Evolutionary conservation across 2,888 invertebrate species (phyloP), one percentile per base, ranked within the genome.

Genomic region (Stegana nigrithorax): DNA sequence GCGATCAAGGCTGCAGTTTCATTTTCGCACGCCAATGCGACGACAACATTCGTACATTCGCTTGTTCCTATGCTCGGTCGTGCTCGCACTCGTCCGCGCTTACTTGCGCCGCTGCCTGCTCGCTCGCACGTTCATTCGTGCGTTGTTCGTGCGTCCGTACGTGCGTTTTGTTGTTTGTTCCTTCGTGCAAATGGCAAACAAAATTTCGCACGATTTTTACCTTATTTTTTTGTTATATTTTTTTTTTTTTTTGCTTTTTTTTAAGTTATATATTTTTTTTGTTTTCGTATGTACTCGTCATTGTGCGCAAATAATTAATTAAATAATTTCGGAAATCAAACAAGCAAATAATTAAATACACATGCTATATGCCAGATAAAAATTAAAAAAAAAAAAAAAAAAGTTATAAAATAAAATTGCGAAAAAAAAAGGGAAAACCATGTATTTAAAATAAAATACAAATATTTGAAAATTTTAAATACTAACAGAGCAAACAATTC

Each of bases 1-100:
- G 53, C 21, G 60, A 60, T 60, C 60, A 60, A 60, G 60, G 53
- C 60, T 60, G 53, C 60, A 60, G 21, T 53, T 53, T 60, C 53
- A 53, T 60, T 60, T 60, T 60, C 60, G 53, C 60, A 44, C 26
- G 59, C 17, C n/a, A 8, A 51, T 29, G 27, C 23, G 39, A 39
- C 10, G n/a, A 39, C 10, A 39, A 39, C 5, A 39, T 39, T 39
- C 44, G 17, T 2, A 1, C 44, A n/a, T 2, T 32, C 6, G 32
- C 6, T 51, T 14, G 12, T 51, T 25, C 2, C 55, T 8, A 19
- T 17, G 12, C 26, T 44, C 17, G 27, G 14, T 44, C 17, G 25
- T 39, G 17, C 36, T 36, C 36, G 5, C 8, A 26, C 10, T 27
- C 12, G 7, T 27, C 17, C n/a, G n/a, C 19, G 19, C 19, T 26